Conservation (phyloP, 2,888 invertebrate genomes). For the Lycia hirtaria region DNA sequence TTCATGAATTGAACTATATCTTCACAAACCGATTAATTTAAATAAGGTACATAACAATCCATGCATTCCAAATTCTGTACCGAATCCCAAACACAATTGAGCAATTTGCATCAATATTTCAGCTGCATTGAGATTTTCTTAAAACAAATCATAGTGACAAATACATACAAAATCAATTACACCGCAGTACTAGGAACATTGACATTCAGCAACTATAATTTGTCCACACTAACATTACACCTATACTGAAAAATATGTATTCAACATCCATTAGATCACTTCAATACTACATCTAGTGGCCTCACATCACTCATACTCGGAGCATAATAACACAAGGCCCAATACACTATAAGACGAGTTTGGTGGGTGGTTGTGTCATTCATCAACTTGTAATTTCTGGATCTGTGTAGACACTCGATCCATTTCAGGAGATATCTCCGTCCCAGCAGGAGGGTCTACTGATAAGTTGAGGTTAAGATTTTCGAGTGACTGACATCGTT, state of each 20-base stretch:
- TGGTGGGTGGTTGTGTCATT: slow-evolving; percentile 68
- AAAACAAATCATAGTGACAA: slow-evolving; percentile 43
- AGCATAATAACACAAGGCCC: slow-evolving; percentile 46
- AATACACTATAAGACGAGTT: slow-evolving; percentile 47
- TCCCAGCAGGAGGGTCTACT: slow-evolving; percentile 64
- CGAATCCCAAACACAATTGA: slow-evolving; percentile 59
- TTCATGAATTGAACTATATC: slow-evolving; percentile 1
- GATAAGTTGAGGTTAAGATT: slow-evolving; percentile 82
- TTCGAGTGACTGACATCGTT: slow-evolving; percentile 87
- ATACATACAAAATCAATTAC: slow-evolving; percentile 60
- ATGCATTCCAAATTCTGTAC: slow-evolving; percentile 55
- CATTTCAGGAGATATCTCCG: slow-evolving; percentile 82
- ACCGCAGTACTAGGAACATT: slow-evolving; percentile 71
- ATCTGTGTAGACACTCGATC: slow-evolving; percentile 87
- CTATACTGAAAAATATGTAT: slow-evolving; percentile 70
- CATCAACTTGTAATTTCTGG: slow-evolving; percentile 86
- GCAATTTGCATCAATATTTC: slow-evolving; percentile 60
- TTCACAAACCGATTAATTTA: slow-evolving; percentile 35
- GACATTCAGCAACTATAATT: slow-evolving; percentile 59
- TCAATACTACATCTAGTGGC: slow-evolving; percentile 61
- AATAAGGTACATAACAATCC: slow-evolving; percentile 13
- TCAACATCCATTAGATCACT: slow-evolving; percentile 64
- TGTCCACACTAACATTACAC: slow-evolving; percentile 59
- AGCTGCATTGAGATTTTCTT: slow-evolving; percentile 50
- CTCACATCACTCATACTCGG: slow-evolving; percentile 44